Evolutionary conservation across 2,113 vertebrate species (phyloP), one percentile per base, ranked within the genome.

Genomic region (Toxostoma redivivum): DNA sequence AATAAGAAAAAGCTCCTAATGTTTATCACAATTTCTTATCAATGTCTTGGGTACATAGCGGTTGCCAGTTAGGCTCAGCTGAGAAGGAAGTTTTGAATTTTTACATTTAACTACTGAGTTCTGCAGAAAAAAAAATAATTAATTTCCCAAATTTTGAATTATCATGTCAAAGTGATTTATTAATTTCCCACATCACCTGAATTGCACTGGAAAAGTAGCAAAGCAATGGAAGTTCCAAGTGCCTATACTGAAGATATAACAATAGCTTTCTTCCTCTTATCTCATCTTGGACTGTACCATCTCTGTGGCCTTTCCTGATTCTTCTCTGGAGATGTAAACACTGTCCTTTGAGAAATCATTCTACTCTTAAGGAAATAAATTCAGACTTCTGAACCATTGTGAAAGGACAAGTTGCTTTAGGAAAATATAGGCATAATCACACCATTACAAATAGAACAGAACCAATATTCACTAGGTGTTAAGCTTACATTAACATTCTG

Each of bases 11-110:
- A 42, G 6, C 2, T 79, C 9, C 5, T 12, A 35, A 4, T 12
- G 2, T 42, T 24, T 65, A 22, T n/a, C 37, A 38, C 3, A 7
- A 20, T 48, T 79, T 74, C 51, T 54, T 35, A 30, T 33, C 38
- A 73, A 3, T 69, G 7, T 12, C 21, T 74, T 1, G 0, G n/a
- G 19, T 48, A 22, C 7, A 38, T 13, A 47, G 40, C 30, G 3
- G 7, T 5, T 69, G 25, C 20, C 1, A 4, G 27, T 42, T 42
- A 65, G 54, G 3, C 16, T 78, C 10, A 86, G 25, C 30, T 56
- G 11, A 50, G 50, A 67, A 51, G 37, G 13, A 57, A 58, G 9
- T 56, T 91, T 79, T 56, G 21, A 50, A 69, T 45, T 82, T 86
- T 82, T 38, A 50, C 11, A n/a, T 8, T 51, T 82, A 44, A 33